phyloP scores from a whole-genome alignment of 2,797 vertebrate species.

The Choloepus didactylus region DNA sequence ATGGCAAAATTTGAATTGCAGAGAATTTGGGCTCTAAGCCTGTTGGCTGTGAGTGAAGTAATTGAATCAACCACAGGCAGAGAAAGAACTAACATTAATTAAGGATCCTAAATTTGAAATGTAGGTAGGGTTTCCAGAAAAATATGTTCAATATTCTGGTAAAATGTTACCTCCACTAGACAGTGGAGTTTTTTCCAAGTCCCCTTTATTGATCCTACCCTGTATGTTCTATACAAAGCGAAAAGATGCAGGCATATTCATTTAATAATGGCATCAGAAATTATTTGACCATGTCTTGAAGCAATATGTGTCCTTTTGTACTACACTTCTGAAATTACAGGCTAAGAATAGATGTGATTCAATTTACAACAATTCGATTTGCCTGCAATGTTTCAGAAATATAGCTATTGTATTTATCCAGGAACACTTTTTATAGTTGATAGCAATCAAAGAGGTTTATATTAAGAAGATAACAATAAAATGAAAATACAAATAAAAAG shows the following conservation, averaged over 20 bases:
- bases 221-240: slow-evolving; percentile 35
- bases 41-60: slow-evolving; percentile 21
- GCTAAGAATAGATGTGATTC: slow-evolving; percentile 62
- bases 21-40: background rate
- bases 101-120: slow-evolving; percentile 42
- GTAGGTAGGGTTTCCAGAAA: background rate
- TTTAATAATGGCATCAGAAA: slow-evolving; percentile 68
- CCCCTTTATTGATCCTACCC: slow-evolving; percentile 59
- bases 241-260: slow-evolving; percentile 45
- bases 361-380: slow-evolving; percentile 75
- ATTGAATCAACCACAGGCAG: slow-evolving; percentile 24
- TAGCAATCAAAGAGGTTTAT: slow-evolving; percentile 55
- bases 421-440: slow-evolving; percentile 59
- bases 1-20: slow-evolving; percentile 16
- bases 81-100: background rate
- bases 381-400: slow-evolving; percentile 61
- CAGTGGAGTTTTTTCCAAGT: background rate
- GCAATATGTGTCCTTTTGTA: slow-evolving; percentile 63
- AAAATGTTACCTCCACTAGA: slow-evolving; percentile 43
- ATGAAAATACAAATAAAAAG: slow-evolving; percentile 66
- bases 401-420: slow-evolving; percentile 73
- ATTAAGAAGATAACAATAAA: slow-evolving; percentile 70
- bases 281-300: slow-evolving; percentile 68
- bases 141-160: background rate
- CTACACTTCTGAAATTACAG: slow-evolving; percentile 74